phyloP scores from a whole-genome alignment of 2,797 vertebrate species.

The Nasua narica region DNA sequence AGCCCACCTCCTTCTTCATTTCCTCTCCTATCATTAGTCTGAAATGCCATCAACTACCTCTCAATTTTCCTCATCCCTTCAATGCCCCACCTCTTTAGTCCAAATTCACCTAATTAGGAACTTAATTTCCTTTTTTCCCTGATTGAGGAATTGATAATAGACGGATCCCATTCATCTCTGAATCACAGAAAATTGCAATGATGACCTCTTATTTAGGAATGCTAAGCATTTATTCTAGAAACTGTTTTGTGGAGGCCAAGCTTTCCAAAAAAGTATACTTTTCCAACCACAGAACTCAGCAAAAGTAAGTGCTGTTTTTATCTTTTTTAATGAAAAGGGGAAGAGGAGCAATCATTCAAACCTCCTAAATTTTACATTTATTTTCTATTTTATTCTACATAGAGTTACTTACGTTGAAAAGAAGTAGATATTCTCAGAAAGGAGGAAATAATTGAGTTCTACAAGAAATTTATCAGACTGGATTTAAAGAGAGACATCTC shows the following conservation, averaged over 20 bases:
- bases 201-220: slow-evolving; percentile 81
- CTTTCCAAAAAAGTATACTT: background rate
- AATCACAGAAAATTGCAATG: slow-evolving; percentile 76
- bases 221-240: slow-evolving; percentile 73
- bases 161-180: slow-evolving; percentile 80
- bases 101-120: slow-evolving; percentile 96
- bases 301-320: background rate
- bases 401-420: slow-evolving; percentile 14
- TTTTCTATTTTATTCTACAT: slow-evolving; percentile 38
- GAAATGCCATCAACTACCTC: slow-evolving; percentile 88
- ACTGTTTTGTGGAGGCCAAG: background rate
- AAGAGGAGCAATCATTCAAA: background rate
- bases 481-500: slow-evolving; percentile 20
- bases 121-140: slow-evolving; percentile 92
- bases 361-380: background rate
- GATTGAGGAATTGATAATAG: slow-evolving; percentile 86
- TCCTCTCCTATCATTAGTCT: slow-evolving; percentile 94
- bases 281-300: background rate
- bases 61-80: slow-evolving; percentile 87
- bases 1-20: slow-evolving; percentile 83
- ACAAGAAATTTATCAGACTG: background rate
- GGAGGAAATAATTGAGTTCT: background rate
- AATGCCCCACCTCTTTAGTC: slow-evolving; percentile 89
- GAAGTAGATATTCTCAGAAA: background rate
- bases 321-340: background rate